phyloP scores from a whole-genome alignment of 2,888 invertebrate species.

The Zootermopsis nevadensis region DNA sequence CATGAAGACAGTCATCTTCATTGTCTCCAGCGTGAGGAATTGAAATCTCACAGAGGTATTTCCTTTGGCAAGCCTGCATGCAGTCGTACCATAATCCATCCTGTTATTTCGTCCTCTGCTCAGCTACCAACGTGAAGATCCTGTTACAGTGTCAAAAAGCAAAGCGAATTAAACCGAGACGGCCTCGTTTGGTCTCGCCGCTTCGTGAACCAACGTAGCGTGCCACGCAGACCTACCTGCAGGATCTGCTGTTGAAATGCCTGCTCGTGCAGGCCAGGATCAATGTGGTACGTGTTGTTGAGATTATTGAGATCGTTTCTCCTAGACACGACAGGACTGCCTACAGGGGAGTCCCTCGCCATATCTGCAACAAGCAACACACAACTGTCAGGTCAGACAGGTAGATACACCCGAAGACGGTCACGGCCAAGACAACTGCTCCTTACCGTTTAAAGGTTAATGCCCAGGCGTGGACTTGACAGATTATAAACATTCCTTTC shows the following conservation, averaged over 20 bases:
- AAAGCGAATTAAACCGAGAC: too few relatives aligned
- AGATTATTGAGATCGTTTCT: conserved; percentile 63
- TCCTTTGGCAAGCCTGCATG: too few relatives aligned
- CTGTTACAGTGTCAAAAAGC: too few relatives aligned
- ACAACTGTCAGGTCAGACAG: background rate
- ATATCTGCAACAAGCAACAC: conserved; percentile 60
- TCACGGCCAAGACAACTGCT: background rate
- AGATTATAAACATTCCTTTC: background rate
- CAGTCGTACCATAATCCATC: too few relatives aligned
- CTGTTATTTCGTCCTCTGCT: too few relatives aligned
- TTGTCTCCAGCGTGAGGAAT: too few relatives aligned
- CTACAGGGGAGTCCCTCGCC: conserved; percentile 65
- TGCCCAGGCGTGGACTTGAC: background rate
- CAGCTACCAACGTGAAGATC: too few relatives aligned
- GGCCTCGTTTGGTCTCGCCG: background rate
- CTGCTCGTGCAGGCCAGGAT: conserved; percentile 69
- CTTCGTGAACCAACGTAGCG: background rate
- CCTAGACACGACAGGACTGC: conserved; percentile 63
- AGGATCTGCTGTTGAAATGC: conserved; percentile 76
- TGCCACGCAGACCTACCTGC: conserved; percentile 65
- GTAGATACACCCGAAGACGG: background rate
- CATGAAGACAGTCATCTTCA: too few relatives aligned
- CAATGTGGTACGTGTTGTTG: conserved; percentile 66
- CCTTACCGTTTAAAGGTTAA: background rate
- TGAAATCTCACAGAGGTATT: too few relatives aligned